phyloP scores from a whole-genome alignment of 2,113 vertebrate species.

The Corydoras sp. region DNA sequence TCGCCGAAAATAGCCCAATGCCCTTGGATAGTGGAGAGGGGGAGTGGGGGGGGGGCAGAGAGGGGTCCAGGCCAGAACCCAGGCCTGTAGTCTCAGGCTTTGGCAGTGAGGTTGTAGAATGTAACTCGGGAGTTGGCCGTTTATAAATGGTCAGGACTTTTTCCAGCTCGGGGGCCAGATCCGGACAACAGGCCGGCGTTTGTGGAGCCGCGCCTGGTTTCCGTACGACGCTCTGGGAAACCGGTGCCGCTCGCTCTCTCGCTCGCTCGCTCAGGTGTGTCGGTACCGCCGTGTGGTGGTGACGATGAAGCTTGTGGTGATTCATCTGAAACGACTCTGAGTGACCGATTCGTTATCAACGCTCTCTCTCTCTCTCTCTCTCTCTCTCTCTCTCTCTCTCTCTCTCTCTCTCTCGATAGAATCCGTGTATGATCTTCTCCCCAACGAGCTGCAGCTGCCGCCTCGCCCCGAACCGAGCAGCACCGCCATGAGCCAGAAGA shows the following conservation, averaged over 20 bases:
- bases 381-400: conserved; percentile 2
- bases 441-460: conserved; percentile 88
- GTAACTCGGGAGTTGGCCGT: conserved; percentile 22
- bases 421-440: conserved; percentile 96
- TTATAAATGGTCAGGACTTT: conserved; percentile 28
- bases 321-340: not conserved
- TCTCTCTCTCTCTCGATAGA: conserved; percentile 59
- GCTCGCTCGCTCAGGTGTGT: too few relatives aligned
- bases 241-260: too few relatives aligned
- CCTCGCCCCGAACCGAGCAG: conserved; percentile 74
- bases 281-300: too few relatives aligned
- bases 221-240: not conserved
- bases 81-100: conserved; percentile 12
- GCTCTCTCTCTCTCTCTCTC: not conserved
- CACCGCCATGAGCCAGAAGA: conserved; percentile 95
- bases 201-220: not conserved
- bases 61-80: not conserved
- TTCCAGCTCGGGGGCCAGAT: conserved; percentile 27
- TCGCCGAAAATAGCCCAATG: conserved; percentile 42
- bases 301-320: not conserved
- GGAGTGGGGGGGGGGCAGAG: too few relatives aligned
- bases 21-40: conserved; percentile 23
- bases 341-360: too few relatives aligned
- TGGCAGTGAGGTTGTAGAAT: conserved; percentile 29
- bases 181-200: not conserved